phyloP scores from a whole-genome alignment of 2,888 invertebrate species.

The Trileptium ribeirensis region DNA sequence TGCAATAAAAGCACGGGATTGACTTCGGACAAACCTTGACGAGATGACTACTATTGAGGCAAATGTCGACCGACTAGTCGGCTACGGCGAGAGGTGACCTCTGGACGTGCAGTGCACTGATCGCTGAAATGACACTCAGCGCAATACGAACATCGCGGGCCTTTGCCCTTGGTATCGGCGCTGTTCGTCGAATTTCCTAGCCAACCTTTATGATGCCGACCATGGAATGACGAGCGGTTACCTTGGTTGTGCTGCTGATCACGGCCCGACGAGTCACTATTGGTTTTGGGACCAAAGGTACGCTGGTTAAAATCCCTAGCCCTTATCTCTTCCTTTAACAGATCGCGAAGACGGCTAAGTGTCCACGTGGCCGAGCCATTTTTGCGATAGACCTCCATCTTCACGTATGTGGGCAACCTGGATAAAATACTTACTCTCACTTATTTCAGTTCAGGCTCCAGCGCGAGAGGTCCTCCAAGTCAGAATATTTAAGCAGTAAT shows the following conservation, averaged over 20 bases:
- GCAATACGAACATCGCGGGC: background rate
- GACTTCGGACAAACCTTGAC: background rate
- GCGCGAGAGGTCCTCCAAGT: no score
- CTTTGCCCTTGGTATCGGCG: background rate
- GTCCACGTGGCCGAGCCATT: background rate
- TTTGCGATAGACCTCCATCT: background rate
- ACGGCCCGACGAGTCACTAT: no score
- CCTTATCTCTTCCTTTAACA: background rate
- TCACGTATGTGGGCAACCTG: background rate
- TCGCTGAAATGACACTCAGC: background rate
- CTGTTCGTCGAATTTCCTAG: background rate
- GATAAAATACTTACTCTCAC: no score
- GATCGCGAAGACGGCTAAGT: background rate
- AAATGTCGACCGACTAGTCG: background rate
- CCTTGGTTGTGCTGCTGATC: no score
- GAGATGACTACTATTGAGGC: background rate
- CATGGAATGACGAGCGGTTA: no score
- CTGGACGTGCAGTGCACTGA: background rate
- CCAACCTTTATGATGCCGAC: no score
- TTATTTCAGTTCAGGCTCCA: no score
- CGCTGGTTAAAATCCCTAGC: background rate
- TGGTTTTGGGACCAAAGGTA: background rate
- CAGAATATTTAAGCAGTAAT: no score
- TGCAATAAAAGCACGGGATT: slow-evolving; percentile 6
- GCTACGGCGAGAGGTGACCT: background rate